Evolutionary conservation across 2,113 vertebrate genomes (phyloP).

Genomic region (Parotia lawesii): DNA sequence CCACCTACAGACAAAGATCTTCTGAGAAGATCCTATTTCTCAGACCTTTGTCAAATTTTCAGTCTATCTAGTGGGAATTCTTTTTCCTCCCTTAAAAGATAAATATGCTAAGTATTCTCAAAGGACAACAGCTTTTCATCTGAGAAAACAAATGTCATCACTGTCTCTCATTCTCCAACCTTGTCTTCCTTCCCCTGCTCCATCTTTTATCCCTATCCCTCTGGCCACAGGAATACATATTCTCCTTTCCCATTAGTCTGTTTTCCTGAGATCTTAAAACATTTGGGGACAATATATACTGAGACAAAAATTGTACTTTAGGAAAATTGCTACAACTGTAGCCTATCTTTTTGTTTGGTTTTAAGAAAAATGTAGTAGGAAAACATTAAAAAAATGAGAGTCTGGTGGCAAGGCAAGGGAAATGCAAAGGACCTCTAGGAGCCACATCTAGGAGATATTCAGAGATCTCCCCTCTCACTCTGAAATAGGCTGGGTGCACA

Average conservation of each 20-base stretch:
- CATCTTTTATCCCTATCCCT: not conserved
- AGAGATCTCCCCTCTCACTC: not conserved
- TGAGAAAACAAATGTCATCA: conserved; percentile 60
- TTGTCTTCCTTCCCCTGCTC: not conserved
- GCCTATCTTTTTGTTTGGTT: not conserved
- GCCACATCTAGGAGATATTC: not conserved
- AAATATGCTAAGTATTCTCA: conserved; percentile 62
- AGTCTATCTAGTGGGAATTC: conserved; percentile 59
- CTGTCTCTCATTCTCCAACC: not conserved
- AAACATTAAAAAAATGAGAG: not conserved
- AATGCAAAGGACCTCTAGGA: not conserved
- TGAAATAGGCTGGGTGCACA: not conserved
- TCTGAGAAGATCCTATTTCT: conserved; percentile 75
- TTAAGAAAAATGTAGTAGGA: not conserved
- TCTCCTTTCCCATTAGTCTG: not conserved
- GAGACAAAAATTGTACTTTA: not conserved
- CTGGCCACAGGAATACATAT: not conserved
- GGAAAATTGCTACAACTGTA: not conserved
- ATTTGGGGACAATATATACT: not conserved
- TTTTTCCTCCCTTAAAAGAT: conserved; percentile 55
- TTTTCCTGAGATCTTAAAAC: not conserved
- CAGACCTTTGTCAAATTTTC: conserved; percentile 64
- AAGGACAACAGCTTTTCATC: conserved; percentile 19
- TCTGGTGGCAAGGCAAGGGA: not conserved
- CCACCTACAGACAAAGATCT: conserved; percentile 66